Evolutionary conservation across 2,888 invertebrate genomes (phyloP).

Genomic region (Meloe dianella): DNA sequence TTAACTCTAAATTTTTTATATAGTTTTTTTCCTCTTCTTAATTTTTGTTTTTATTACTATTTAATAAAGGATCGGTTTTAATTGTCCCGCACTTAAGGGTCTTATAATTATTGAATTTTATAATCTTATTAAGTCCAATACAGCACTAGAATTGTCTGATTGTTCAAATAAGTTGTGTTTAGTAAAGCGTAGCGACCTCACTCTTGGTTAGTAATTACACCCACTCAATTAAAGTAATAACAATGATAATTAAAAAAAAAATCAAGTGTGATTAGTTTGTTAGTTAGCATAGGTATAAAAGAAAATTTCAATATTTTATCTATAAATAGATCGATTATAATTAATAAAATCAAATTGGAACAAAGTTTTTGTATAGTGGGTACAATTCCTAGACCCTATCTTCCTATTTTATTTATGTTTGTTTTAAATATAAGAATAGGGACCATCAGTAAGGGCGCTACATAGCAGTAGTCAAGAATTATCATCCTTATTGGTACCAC

Average conservation of each 20-base stretch:
- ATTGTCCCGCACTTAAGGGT: constrained; percentile 6
- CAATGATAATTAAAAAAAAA: constrained; percentile 14
- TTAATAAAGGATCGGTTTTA: constrained; percentile 20
- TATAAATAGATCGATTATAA: not conserved
- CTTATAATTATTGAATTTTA: no score
- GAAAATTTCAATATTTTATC: not conserved
- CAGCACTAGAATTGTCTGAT: constrained; percentile 3
- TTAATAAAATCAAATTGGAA: constrained; percentile 27
- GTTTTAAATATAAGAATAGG: constrained; percentile 85
- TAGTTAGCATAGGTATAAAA: not conserved
- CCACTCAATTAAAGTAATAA: constrained; percentile 35
- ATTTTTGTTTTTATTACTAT: no score
- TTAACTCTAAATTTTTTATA: not conserved
- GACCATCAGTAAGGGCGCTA: constrained; percentile 98
- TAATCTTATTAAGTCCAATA: not conserved
- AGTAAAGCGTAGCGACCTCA: constrained; percentile 41
- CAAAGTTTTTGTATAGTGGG: constrained; percentile 51
- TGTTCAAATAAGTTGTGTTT: constrained; percentile 15
- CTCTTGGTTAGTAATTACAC: constrained; percentile 37
- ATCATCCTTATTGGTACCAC: constrained; percentile 84
- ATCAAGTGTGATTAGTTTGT: not conserved
- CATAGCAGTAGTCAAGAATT: constrained; percentile 98
- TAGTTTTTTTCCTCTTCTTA: no score
- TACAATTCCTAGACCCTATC: constrained; percentile 38
- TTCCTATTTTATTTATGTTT: no score